Evolutionary conservation across 2,113 vertebrate species (phyloP).

Genomic region (Nannospalax galili): DNA sequence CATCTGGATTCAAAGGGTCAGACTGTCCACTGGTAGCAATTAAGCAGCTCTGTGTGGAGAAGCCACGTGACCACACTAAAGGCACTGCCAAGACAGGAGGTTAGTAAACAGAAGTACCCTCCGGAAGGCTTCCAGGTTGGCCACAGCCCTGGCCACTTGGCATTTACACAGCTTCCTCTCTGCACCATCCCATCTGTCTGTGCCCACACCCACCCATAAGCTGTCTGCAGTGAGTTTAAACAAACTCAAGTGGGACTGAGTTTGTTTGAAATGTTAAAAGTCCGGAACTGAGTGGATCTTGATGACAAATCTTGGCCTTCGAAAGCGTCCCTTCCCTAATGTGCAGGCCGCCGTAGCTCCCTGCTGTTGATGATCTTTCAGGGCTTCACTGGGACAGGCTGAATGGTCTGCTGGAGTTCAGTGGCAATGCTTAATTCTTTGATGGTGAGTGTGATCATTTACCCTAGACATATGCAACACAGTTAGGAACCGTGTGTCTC

Average conservation of each 20-base stretch:
- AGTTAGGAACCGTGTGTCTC: background rate
- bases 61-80: conserved; percentile 56
- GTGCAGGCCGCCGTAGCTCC: accelerated
- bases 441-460: background rate
- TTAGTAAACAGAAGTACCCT: conserved; percentile 69
- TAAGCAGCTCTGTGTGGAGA: conserved; percentile 47
- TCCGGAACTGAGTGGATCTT: background rate
- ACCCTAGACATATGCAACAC: background rate
- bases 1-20: conserved; percentile 88
- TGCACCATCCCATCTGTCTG: conserved; percentile 72
- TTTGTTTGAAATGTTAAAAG: background rate
- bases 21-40: conserved; percentile 74
- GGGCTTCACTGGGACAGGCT: background rate
- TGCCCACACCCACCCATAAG: conserved; percentile 26
- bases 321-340: background rate
- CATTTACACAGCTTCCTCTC: conserved; percentile 34
- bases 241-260: conserved; percentile 13
- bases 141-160: conserved; percentile 14
- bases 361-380: background rate
- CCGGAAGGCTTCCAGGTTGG: conserved; percentile 76
- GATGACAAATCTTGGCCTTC: background rate
- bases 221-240: conserved; percentile 58
- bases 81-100: conserved; percentile 75
- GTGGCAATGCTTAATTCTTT: background rate
- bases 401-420: background rate